These are phyloP conservation scores for Danaus plexippus DNA, from an alignment of 1,140 invertebrate species.

Conservation along the genomic window DNA sequence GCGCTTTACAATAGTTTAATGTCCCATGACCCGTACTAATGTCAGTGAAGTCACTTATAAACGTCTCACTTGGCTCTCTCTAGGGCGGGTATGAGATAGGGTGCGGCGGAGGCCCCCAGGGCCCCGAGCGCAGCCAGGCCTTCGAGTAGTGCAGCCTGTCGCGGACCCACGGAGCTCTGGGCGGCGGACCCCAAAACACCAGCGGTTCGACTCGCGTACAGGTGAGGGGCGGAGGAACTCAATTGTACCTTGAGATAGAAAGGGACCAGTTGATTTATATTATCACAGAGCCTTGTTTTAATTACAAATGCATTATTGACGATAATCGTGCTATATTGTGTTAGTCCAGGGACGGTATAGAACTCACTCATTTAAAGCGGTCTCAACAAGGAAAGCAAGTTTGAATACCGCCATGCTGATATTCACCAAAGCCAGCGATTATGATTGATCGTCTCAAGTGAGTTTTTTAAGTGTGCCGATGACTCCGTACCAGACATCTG, in stretches of 20 bases:
- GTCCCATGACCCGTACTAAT: too few species aligned
- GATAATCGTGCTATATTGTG: too few species aligned
- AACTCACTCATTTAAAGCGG: too few species aligned
- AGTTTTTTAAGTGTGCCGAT: too few species aligned
- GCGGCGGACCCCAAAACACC: slow-evolving; percentile 24
- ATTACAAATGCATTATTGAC: too few species aligned
- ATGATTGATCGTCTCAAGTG: too few species aligned
- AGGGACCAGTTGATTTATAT: too few species aligned
- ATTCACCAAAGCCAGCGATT: too few species aligned
- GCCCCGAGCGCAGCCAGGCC: slow-evolving; percentile 78
- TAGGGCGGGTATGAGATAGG: slow-evolving; percentile 23
- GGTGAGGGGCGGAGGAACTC: slow-evolving; percentile 31
- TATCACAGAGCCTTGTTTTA: neutral
- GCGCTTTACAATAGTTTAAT: too few species aligned
- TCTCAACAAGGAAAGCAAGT: too few species aligned
- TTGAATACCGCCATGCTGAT: too few species aligned
- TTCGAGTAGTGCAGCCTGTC: slow-evolving; percentile 34
- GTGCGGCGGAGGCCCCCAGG: slow-evolving; percentile 73
- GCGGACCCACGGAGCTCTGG: slow-evolving; percentile 9
- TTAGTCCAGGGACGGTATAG: too few species aligned
- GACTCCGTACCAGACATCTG: slow-evolving; percentile 76
- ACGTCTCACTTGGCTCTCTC: slow-evolving; percentile 14
- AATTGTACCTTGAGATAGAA: slow-evolving; percentile 36
- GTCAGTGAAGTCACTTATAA: neutral
- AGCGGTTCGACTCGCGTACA: slow-evolving; percentile 40